phyloP scores from a whole-genome alignment of 1,140 invertebrate species.

The Brachionus paranguensis region DNA sequence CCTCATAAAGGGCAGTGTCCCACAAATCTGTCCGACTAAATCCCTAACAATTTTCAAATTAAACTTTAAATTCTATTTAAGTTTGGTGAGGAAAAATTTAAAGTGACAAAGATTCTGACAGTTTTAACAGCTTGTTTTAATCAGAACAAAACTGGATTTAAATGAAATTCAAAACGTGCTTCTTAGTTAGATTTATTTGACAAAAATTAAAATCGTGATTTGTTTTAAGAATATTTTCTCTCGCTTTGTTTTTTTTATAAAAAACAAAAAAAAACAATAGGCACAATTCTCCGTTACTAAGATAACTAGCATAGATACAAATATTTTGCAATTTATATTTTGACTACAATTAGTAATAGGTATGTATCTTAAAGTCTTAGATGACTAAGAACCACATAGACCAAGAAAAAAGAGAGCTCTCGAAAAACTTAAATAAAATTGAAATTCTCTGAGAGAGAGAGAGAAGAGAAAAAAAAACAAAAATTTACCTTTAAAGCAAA shows the following conservation, averaged over 20 bases:
- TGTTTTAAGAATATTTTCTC: neutral
- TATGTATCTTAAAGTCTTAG: neutral
- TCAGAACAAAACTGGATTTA: neutral
- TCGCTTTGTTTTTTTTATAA: neutral
- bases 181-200: neutral
- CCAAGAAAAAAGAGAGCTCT: neutral
- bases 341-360: conserved; percentile 11
- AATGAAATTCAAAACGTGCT: neutral
- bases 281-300: neutral
- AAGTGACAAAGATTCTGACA: neutral
- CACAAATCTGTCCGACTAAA: too few species aligned
- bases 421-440: neutral
- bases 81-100: neutral
- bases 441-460: too few species aligned
- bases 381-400: neutral
- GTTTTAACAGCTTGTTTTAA: neutral
- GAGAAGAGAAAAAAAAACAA: neutral
- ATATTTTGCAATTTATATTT: conserved; percentile 22
- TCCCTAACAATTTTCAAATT: neutral
- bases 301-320: conserved; percentile 34
- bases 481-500: neutral
- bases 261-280: neutral
- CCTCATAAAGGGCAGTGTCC: too few species aligned
- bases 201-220: conserved; percentile 1
- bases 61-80: neutral